Evolutionary conservation across 2,797 vertebrate species (phyloP).

Genomic region (Lepus oiostolus): DNA sequence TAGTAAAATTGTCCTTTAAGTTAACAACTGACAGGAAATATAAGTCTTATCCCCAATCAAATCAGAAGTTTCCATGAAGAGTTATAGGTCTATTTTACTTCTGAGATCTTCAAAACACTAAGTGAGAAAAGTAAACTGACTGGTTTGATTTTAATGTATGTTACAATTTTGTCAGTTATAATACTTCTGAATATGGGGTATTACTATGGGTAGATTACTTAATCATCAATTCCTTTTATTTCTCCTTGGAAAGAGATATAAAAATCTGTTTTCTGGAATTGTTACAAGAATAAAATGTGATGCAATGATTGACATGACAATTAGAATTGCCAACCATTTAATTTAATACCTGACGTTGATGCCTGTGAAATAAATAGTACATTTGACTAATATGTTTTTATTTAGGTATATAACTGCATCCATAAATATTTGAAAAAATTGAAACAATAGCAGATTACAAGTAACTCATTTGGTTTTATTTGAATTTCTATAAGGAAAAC

Average conservation of each 20-base stretch:
- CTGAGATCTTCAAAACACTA: neutral
- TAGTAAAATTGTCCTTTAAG: neutral
- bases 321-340: neutral
- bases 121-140: neutral
- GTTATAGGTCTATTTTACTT: neutral
- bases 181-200: neutral
- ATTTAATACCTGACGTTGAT: neutral
- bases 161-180: neutral
- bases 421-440: slow-evolving; percentile 24
- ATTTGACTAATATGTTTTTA: neutral
- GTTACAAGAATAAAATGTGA: neutral
- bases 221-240: neutral
- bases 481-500: neutral
- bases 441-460: neutral
- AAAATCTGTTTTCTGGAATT: neutral
- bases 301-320: neutral
- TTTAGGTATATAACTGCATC: neutral
- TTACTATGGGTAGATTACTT: neutral
- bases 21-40: neutral
- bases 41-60: neutral
- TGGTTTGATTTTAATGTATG: neutral
- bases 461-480: neutral
- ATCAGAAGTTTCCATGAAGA: neutral
- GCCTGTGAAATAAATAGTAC: neutral
- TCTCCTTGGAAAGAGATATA: neutral